Base-by-base conservation (phyloP, 2,797 vertebrate species). In the Balearica regulorum region DNA sequence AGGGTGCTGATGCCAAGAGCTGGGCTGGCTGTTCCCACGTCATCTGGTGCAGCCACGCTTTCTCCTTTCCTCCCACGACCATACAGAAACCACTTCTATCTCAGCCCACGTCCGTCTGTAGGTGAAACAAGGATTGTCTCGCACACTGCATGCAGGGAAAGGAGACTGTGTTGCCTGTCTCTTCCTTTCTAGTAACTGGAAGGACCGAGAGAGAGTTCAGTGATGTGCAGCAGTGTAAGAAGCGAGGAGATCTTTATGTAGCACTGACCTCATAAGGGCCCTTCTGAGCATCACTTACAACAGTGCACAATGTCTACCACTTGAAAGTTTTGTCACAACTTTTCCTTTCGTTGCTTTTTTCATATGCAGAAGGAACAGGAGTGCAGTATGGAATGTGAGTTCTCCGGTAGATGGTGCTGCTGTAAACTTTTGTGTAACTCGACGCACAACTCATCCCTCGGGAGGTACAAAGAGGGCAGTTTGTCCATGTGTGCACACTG, bases 331-430 rank as follows among this genome's bases (percentile, higher is more conserved):
- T 16, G 4, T 1, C 48, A 10, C 35, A 28, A 7, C 39, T 90
- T n/a, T 25, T 41, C 29, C 17, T 55, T 22, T 9, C 60, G 21
- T 51, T 21, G n/a, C 31, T 1, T 15, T 22, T 33, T 13, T 16
- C 3, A 1, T 3, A 4, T 5, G 33, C 13, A 37, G 10, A 6
- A 29, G 19, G 18, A 51, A 25, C 51, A 28, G 51, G 25, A 16
- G 51, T 16, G 51, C 51, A 9, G 51, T 16, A 25, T 14, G 51
- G 51, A 13, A 6, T 53, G 26, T 24, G 16, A 53, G 26, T 14
- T 25, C 51, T 24, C 97, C 97, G 13, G 90, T 60, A 97, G 97
- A 93, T 97, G 97, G 97, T 89, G 96, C 97, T 97, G 93, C 89
- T 93, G 96, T 5, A 93, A 97, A 78, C 89, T 69, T 77, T 76